Conservation (phyloP, 2,797 vertebrate genomes). For the Merluccius polli region DNA sequence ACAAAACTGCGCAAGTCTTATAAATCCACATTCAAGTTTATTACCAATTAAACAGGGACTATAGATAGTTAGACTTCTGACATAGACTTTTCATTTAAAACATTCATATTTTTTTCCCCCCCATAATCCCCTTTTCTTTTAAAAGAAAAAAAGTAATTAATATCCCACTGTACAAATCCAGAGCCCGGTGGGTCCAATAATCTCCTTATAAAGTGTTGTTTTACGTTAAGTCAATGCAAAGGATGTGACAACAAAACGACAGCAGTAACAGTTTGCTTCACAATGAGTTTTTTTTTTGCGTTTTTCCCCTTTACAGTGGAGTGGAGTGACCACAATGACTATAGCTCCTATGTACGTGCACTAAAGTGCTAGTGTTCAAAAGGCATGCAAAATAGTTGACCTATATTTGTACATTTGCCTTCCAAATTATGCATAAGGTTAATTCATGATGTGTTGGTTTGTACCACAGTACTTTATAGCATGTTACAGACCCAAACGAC, state of each 20-base stretch:
- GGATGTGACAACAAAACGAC: slow-evolving; percentile 78
- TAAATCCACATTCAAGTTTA: slow-evolving; percentile 81
- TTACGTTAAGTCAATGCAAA: slow-evolving; percentile 71
- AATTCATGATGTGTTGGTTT: slow-evolving; percentile 46
- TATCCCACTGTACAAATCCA: slow-evolving; percentile 76
- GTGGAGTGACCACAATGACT: slow-evolving; percentile 69
- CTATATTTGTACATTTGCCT: slow-evolving; percentile 76
- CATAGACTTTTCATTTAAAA: slow-evolving; percentile 79
- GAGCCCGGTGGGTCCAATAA: slow-evolving; percentile 79
- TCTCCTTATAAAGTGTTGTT: slow-evolving; percentile 79
- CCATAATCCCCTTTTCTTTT: slow-evolving; percentile 73
- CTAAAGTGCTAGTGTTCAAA: slow-evolving; percentile 88
- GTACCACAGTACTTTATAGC: slow-evolving; percentile 29
- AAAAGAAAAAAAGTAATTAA: slow-evolving; percentile 69
- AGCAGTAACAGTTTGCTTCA: slow-evolving; percentile 66
- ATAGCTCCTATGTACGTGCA: slow-evolving; percentile 87
- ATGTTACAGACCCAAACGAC: slow-evolving; percentile 47
- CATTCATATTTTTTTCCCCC: slow-evolving; percentile 69
- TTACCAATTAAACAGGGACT: slow-evolving; percentile 73
- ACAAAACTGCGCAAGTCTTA: slow-evolving; percentile 43
- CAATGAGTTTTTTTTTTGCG: slow-evolving; percentile 56
- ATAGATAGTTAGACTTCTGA: slow-evolving; percentile 71
- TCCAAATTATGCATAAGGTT: slow-evolving; percentile 71
- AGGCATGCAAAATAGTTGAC: slow-evolving; percentile 82
- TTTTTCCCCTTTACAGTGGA: slow-evolving; percentile 24